A percentile compares a stretch with the other conserved stretches of the same genome.
Conservation (phyloP, 2,888 invertebrate genomes). For the Drosophila limbata region DNA sequence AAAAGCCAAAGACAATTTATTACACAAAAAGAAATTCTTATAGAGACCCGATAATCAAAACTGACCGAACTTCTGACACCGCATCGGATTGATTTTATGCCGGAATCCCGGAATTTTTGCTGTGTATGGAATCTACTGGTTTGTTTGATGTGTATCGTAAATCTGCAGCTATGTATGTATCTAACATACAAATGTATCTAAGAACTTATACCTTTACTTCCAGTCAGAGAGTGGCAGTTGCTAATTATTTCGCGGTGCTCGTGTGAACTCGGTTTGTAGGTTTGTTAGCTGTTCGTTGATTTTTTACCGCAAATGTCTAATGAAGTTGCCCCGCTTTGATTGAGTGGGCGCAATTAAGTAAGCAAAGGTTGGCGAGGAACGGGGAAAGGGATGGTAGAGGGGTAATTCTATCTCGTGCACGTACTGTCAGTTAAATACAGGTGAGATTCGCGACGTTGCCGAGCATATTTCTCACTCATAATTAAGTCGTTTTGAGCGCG, state of each 20-base stretch:
- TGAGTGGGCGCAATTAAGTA: constrained; percentile 76
- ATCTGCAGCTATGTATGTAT: not conserved
- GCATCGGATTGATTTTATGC: no score
- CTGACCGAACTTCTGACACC: no score
- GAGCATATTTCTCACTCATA: constrained; percentile 81
- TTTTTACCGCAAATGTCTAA: constrained; percentile 81
- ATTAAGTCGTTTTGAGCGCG: constrained; percentile 82
- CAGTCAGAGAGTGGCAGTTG: constrained; percentile 30
- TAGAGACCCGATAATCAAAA: no score
- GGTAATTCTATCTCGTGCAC: constrained; percentile 20
- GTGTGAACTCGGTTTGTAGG: constrained; percentile 82
- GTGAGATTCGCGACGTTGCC: constrained; percentile 69
- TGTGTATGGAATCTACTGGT: not conserved
- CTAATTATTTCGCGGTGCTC: constrained; percentile 71
- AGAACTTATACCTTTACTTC: not conserved
- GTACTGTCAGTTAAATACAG: constrained; percentile 64
- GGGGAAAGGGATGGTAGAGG: not conserved
- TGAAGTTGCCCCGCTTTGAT: constrained; percentile 82
- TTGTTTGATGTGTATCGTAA: not conserved
- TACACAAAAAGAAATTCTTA: no score
- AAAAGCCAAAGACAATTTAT: no score
- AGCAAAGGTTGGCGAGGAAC: constrained; percentile 16
- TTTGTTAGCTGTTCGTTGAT: constrained; percentile 70
- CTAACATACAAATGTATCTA: constrained; percentile 1
- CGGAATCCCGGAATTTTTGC: no score